A percentile compares a stretch with the other conserved stretches of the same genome.
Conservation (phyloP, 2,888 invertebrate genomes). For the Aspidapion aeneum region DNA sequence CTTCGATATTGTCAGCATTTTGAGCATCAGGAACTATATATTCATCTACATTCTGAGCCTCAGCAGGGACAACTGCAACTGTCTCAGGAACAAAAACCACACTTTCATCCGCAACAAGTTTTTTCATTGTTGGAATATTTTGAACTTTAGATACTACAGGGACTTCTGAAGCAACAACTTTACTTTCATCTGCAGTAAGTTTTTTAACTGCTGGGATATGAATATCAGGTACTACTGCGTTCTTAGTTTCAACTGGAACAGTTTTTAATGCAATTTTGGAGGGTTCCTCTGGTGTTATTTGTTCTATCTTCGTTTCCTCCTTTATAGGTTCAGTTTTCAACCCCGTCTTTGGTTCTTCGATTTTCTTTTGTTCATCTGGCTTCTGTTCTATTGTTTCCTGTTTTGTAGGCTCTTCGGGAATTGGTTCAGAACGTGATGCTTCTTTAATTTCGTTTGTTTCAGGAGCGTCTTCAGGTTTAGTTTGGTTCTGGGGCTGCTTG, state of each 20-base stretch:
- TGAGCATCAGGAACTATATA: no score
- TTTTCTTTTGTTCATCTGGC: background rate
- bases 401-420: background rate
- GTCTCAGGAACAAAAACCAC: no score
- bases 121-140: no score
- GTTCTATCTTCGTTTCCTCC: no score
- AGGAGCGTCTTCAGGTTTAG: background rate
- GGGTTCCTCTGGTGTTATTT: background rate
- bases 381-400: background rate
- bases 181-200: no score
- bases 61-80: no score
- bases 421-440: background rate
- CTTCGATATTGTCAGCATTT: background rate
- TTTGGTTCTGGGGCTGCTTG: background rate
- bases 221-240: background rate
- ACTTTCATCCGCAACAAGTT: no score
- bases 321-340: background rate
- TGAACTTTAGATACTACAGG: no score
- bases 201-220: background rate
- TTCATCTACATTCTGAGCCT: no score
- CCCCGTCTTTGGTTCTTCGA: background rate
- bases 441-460: background rate
- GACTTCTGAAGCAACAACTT: no score
- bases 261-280: background rate
- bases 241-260: background rate